Conservation (phyloP, 2,113 vertebrate genomes). For the Tympanuchus pallidicinctus region DNA sequence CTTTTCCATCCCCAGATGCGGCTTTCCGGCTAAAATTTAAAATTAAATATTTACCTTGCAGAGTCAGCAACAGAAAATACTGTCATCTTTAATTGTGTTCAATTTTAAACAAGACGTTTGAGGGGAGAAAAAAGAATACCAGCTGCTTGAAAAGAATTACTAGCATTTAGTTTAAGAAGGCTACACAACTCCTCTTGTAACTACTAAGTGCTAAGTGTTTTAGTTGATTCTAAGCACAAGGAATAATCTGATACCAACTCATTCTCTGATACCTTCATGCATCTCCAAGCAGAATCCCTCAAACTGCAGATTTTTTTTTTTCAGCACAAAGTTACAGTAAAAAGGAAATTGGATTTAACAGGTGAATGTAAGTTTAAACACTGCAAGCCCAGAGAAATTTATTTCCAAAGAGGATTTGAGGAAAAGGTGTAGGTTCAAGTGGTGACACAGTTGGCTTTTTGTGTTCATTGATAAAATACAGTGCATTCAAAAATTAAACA, state of each 20-base stretch:
- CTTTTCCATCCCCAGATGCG: constrained; percentile 91
- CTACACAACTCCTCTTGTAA: not conserved
- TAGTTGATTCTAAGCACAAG: not conserved
- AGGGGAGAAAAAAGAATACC: not conserved
- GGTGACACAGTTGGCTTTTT: not conserved
- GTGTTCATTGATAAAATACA: not conserved
- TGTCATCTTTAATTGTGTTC: not conserved
- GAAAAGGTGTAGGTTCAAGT: not conserved
- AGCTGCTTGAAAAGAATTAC: not conserved
- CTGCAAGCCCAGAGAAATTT: not conserved
- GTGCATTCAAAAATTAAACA: not conserved
- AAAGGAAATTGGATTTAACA: not conserved
- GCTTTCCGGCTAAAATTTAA: constrained; percentile 87
- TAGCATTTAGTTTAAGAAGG: not conserved
- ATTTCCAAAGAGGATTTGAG: not conserved
- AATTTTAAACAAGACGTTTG: not conserved
- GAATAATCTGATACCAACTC: not conserved
- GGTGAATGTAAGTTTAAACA: not conserved
- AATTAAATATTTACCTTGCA: constrained; percentile 16
- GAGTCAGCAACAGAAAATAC: not conserved
- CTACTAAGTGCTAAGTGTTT: not conserved
- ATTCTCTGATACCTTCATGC: not conserved
- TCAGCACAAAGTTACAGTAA: not conserved
- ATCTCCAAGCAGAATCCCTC: not conserved
- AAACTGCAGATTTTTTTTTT: not conserved